These are phyloP conservation scores for Pluvialis apricaria DNA, from an alignment of 2,113 vertebrate species.

Conservation along the genomic window DNA sequence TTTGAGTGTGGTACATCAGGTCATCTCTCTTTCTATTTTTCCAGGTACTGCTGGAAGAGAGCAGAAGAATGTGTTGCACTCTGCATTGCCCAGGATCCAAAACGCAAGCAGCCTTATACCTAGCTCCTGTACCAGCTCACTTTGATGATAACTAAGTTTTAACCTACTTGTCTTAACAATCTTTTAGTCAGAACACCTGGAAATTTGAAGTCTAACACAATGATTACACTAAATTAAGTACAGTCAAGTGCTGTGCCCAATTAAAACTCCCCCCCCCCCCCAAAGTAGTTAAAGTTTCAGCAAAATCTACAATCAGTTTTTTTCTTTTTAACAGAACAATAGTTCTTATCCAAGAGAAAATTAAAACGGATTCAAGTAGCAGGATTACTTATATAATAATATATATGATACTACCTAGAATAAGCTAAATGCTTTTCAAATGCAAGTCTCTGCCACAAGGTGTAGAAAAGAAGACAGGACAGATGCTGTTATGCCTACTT, in stretches of 20 bases:
- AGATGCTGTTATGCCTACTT: background rate
- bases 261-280: background rate
- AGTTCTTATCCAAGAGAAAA: background rate
- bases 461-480: background rate
- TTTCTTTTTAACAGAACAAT: background rate
- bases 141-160: background rate
- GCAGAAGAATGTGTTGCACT: conserved; percentile 78
- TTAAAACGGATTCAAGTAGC: background rate
- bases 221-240: background rate
- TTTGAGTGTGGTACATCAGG: background rate
- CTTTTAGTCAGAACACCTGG: background rate
- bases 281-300: background rate
- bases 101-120: conserved; percentile 77
- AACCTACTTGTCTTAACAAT: background rate
- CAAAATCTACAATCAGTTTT: background rate
- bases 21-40: background rate
- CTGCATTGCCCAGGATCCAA: conserved; percentile 83
- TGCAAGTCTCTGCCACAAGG: background rate
- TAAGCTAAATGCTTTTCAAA: background rate
- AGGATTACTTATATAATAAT: background rate
- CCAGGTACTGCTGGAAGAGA: conserved; percentile 86
- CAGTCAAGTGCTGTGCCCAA: background rate
- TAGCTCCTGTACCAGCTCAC: background rate
- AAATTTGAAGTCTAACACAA: background rate
- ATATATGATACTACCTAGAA: background rate